phyloP scores from a whole-genome alignment of 2,888 invertebrate species.

The Capitulum mitella region DNA sequence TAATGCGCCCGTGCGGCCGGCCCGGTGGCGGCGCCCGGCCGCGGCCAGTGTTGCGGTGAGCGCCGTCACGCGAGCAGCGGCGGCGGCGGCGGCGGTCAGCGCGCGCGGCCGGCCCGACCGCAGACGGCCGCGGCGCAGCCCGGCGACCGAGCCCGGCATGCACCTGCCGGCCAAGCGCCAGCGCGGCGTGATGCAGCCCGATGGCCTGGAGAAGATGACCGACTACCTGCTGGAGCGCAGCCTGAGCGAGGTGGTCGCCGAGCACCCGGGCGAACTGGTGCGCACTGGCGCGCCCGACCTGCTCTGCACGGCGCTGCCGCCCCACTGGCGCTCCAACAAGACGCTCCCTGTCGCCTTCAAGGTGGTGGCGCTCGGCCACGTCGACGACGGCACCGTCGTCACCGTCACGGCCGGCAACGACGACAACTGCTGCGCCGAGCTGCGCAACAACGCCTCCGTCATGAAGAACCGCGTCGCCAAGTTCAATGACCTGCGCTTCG shows the following conservation, averaged over 20 bases:
- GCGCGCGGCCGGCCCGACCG: constrained; percentile 60
- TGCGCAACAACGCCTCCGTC: constrained; percentile 84
- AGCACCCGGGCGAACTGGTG: constrained; percentile 43
- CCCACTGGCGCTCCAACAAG: constrained; percentile 67
- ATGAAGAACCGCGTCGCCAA: constrained; percentile 97
- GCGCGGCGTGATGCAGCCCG: neutral
- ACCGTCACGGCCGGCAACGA: constrained; percentile 93
- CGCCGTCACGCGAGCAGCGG: constrained; percentile 40
- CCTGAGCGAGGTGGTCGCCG: constrained; percentile 32
- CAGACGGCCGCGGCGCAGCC: constrained; percentile 54
- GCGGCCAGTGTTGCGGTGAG: constrained; percentile 44
- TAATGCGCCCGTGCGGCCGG: constrained; percentile 48
- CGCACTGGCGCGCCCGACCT: constrained; percentile 51
- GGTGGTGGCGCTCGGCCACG: constrained; percentile 82
- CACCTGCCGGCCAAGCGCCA: neutral
- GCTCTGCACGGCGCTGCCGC: constrained; percentile 49
- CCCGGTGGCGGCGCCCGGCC: constrained; percentile 53
- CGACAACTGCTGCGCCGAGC: constrained; percentile 90
- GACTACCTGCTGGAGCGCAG: constrained; percentile 15
- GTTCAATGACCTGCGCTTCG: constrained; percentile 94
- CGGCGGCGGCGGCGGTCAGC: too few relatives aligned
- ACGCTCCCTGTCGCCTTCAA: constrained; percentile 93
- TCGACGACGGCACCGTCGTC: constrained; percentile 88
- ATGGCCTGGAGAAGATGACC: neutral
- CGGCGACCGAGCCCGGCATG: constrained; percentile 27